Evolutionary conservation across 2,797 vertebrate species (phyloP).

Genomic region (Peromyscus nudipes): DNA sequence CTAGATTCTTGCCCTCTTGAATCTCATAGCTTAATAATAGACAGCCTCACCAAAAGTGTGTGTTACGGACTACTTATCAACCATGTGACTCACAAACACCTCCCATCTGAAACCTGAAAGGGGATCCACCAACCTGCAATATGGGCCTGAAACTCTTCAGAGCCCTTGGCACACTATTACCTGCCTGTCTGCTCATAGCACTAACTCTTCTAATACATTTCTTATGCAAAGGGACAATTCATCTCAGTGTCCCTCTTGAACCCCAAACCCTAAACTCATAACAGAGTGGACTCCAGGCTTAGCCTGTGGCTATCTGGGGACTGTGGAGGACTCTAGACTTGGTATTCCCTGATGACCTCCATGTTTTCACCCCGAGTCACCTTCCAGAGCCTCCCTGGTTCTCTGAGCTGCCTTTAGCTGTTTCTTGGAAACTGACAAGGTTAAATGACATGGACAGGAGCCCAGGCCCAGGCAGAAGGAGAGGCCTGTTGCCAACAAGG

Average conservation of each 20-base stretch:
- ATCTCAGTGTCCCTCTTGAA: neutral
- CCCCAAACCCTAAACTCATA: neutral
- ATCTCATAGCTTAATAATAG: neutral
- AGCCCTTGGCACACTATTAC: neutral
- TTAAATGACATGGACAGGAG: conserved; percentile 60
- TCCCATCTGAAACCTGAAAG: neutral
- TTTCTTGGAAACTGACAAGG: conserved; percentile 6
- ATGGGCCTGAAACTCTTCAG: neutral
- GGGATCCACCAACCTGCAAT: neutral
- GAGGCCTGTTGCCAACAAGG: neutral
- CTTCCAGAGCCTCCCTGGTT: neutral
- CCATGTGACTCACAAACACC: neutral
- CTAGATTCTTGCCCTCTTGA: neutral
- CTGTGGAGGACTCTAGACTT: neutral
- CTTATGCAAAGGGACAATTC: neutral
- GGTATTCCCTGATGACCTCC: neutral
- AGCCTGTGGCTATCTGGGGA: too few relatives aligned
- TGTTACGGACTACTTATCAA: neutral
- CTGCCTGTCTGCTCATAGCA: too few relatives aligned
- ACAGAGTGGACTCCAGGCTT: neutral
- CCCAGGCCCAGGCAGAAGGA: conserved; percentile 28
- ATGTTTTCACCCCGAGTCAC: neutral
- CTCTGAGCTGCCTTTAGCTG: neutral
- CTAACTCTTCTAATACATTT: neutral
- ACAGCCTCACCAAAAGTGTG: neutral